A percentile compares a stretch with the other conserved stretches of the same genome.
phyloP scores from a whole-genome alignment of 2,888 invertebrate genomes.

The Spodoptera picta region DNA sequence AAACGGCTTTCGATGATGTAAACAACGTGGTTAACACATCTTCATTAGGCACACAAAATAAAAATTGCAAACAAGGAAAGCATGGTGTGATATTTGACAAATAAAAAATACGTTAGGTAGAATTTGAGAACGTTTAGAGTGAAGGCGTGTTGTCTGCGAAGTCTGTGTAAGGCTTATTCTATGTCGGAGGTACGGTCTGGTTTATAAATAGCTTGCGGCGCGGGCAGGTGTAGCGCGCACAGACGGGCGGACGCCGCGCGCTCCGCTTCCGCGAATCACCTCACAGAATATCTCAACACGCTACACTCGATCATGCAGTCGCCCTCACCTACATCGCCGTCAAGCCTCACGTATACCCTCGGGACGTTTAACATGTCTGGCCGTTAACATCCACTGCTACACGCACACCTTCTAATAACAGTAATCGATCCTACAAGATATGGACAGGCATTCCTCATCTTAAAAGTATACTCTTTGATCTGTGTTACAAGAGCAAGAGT shows the following conservation, averaged over 20 bases:
- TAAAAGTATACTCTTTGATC: too few species aligned
- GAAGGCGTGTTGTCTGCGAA: slow-evolving; percentile 50
- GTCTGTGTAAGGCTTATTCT: slow-evolving; percentile 65
- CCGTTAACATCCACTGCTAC: slow-evolving; percentile 12
- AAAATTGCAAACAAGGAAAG: slow-evolving; percentile 15
- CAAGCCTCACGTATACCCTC: slow-evolving; percentile 36
- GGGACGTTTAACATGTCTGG: slow-evolving; percentile 30
- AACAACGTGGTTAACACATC: slow-evolving; percentile 16
- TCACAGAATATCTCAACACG: slow-evolving; percentile 55
- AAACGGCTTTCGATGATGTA: slow-evolving; percentile 12
- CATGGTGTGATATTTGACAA: slow-evolving; percentile 1
- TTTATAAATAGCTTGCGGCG: slow-evolving; percentile 85
- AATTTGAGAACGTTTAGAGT: slow-evolving; percentile 32
- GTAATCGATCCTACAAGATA: slow-evolving; percentile 6
- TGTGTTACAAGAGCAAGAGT: too few species aligned
- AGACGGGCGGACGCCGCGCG: slow-evolving; percentile 85
- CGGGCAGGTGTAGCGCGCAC: slow-evolving; percentile 79
- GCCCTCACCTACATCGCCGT: slow-evolving; percentile 43
- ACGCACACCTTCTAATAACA: slow-evolving; percentile 1
- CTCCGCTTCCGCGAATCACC: slow-evolving; percentile 82
- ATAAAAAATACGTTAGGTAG: slow-evolving; percentile 37
- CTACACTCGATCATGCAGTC: slow-evolving; percentile 47
- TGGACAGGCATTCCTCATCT: too few species aligned
- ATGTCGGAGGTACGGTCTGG: slow-evolving; percentile 77
- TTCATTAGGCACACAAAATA: slow-evolving; percentile 1